Conservation (phyloP, 2,888 invertebrate genomes). For the Corbicula japonica region DNA sequence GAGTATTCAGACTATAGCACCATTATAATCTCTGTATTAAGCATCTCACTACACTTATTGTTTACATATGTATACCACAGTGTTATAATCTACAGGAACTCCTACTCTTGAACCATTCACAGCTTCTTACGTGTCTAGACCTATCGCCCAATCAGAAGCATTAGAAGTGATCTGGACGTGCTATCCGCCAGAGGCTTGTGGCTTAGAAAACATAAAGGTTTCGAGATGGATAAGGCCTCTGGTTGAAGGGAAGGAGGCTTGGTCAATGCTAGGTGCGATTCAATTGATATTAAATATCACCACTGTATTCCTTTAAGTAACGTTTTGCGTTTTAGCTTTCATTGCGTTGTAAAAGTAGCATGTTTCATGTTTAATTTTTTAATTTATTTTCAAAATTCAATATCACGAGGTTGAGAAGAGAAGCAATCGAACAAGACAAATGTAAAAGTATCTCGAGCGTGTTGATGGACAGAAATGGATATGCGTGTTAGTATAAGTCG, state of each 20-base stretch:
- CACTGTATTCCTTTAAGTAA: no score
- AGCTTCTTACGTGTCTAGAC: conserved; percentile 43
- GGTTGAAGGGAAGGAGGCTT: conserved; percentile 82
- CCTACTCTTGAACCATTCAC: conserved; percentile 23
- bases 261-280: conserved; percentile 78
- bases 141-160: conserved; percentile 70
- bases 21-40: no score
- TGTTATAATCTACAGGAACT: conserved; percentile 23
- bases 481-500: no score
- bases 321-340: no score
- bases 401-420: no score
- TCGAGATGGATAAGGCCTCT: conserved; percentile 85
- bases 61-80: not conserved
- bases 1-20: not conserved
- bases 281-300: not conserved
- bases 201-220: conserved; percentile 67
- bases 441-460: no score
- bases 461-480: no score
- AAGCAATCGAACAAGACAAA: no score
- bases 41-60: not conserved
- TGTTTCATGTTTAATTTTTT: no score
- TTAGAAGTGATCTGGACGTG: conserved; percentile 83
- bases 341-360: no score
- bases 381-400: no score
- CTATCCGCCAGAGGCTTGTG: conserved; percentile 81